Evolutionary conservation across 2,888 invertebrate genomes (phyloP), one percentile per base, ranked within the genome.

Genomic region (Drosophila recens): DNA sequence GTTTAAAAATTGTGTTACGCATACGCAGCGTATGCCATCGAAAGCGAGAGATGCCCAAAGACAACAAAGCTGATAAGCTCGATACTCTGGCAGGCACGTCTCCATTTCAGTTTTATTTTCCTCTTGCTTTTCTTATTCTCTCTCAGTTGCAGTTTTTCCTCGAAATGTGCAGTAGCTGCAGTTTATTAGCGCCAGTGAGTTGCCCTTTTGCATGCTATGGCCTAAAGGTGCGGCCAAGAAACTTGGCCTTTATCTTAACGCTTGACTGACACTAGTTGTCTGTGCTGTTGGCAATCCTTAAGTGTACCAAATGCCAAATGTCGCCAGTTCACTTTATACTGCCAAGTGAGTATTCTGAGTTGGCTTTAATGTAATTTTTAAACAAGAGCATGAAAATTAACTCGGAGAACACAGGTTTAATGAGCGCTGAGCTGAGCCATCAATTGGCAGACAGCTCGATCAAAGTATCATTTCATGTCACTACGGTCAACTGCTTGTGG

Each of bases 221-320:
- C 64, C 74, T 40, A 48, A 65, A 80, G 65, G 65, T 67, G 67
- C 48, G 40, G 63, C 63, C 52, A 69, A 70, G 65, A 69, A 72
- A 70, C 56, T 72, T 75, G 27, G 42, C 40, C 56, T 54, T 83
- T 86, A 80, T 87, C 88, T 77, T 75, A 78, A 53, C 82, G 73
- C 77, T 67, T 75, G 82, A 77, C 15, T 82, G 72, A 57, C 58
- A 38, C 56, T 72, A 11, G 52, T 10, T 51, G 20, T 33, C 43
- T 34, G 34, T 43, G 38, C 34, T 43, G 30, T 17, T 53, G 59
- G 52, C 67, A 20, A 33, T 38, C 34, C 15, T 15, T 45, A 63
- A 53, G 45, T 33, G 43, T n/a, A 30, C 13, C 45, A 53, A 67
- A 46, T 65, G 49, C 43, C 49, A 59, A 59, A 49, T 40, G 68